phyloP scores from a whole-genome alignment of 2,797 vertebrate genomes.

The Nyctibius grandis region DNA sequence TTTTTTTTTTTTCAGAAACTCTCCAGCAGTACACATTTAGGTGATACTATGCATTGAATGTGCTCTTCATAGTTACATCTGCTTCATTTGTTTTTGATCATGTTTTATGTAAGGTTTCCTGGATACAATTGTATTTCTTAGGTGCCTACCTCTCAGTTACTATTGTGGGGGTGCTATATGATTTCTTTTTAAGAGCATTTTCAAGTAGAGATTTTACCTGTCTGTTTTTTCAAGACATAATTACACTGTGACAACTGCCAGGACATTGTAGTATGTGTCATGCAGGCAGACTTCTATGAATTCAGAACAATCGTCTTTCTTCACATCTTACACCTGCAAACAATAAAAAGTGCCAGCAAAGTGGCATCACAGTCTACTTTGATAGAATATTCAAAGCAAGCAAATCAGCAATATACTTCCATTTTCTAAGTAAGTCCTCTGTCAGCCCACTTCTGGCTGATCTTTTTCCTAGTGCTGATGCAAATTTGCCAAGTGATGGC shows the following conservation, averaged over 20 bases:
- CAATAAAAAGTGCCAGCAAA: background rate
- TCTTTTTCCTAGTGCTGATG: background rate
- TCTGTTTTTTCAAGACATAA: background rate
- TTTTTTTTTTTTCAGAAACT: background rate
- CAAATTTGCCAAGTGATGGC: background rate
- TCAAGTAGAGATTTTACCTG: background rate
- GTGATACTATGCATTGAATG: background rate
- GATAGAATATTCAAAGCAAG: background rate
- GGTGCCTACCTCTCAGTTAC: background rate
- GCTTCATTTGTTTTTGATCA: background rate
- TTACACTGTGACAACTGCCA: background rate
- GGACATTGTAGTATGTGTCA: background rate
- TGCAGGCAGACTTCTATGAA: background rate
- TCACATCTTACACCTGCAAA: background rate
- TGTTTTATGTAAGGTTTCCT: background rate
- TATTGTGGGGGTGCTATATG: background rate
- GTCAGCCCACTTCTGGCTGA: background rate
- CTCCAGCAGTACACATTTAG: background rate
- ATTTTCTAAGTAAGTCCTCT: background rate
- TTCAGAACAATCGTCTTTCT: background rate
- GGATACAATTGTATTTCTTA: background rate
- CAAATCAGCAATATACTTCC: background rate
- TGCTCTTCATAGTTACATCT: background rate
- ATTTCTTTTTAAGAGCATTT: background rate
- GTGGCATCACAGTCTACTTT: background rate